phyloP scores from a whole-genome alignment of 2,888 invertebrate genomes.

The Hydraecia micacea region DNA sequence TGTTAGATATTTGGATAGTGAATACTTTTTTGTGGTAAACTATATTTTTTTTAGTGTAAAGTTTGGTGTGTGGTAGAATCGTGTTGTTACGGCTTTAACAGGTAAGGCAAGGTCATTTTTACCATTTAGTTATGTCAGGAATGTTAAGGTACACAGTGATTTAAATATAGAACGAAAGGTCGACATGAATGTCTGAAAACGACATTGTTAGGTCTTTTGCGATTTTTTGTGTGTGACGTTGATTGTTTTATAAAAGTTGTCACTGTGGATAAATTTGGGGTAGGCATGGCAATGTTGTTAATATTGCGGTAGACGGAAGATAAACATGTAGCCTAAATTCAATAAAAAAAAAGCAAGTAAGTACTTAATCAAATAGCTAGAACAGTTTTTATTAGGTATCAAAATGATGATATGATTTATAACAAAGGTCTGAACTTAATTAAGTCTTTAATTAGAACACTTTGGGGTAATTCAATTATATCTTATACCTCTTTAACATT shows the following conservation, averaged over 20 bases:
- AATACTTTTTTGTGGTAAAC: conserved; percentile 44
- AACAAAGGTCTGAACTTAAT: neutral
- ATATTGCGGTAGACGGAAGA: neutral
- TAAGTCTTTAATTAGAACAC: neutral
- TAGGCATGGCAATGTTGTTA: conserved; percentile 3
- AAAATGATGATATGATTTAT: neutral
- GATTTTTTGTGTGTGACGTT: conserved; percentile 14
- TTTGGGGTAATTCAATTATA: neutral
- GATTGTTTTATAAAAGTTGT: conserved; percentile 22
- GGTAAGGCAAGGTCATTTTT: conserved; percentile 66
- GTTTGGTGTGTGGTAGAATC: conserved; percentile 57
- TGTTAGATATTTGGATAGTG: conserved; percentile 48
- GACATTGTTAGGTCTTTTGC: conserved; percentile 7
- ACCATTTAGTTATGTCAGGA: conserved; percentile 51
- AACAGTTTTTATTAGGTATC: neutral
- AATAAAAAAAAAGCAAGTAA: neutral
- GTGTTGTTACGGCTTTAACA: conserved; percentile 56
- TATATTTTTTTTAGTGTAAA: conserved; percentile 54
- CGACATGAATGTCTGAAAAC: conserved; percentile 22
- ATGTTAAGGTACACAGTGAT: conserved; percentile 47
- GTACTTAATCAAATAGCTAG: neutral
- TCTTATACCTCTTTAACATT: conserved; percentile 19
- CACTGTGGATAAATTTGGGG: neutral
- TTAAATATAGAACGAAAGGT: conserved; percentile 47
- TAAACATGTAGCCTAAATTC: neutral